Conservation (phyloP, 2,113 vertebrate genomes). For the Edolisoma coerulescens region DNA sequence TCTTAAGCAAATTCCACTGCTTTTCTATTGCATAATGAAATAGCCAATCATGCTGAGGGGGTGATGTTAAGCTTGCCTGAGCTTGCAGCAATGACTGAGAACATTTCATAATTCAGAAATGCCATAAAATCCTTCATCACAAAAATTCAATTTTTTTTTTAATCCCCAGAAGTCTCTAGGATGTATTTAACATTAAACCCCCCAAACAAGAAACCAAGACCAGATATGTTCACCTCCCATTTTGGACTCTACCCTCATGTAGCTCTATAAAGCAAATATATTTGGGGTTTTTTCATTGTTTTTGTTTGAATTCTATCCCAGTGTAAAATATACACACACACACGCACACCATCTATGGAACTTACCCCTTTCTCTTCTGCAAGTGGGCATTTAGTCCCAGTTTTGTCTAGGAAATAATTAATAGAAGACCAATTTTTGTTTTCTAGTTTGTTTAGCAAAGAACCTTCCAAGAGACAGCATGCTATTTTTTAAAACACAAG, state of each 20-base stretch:
- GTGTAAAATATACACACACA: neutral
- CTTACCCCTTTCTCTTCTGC: neutral
- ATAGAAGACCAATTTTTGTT: neutral
- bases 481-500: neutral
- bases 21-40: constrained; percentile 38
- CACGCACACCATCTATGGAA: neutral
- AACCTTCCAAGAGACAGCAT: neutral
- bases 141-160: constrained; percentile 25
- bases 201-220: constrained; percentile 12
- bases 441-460: neutral
- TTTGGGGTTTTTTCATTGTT: neutral
- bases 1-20: constrained; percentile 52
- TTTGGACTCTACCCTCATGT: neutral
- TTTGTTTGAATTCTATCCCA: neutral
- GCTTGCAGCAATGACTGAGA: constrained; percentile 23
- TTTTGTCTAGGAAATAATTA: neutral
- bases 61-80: constrained; percentile 24
- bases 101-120: constrained; percentile 45
- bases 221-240: neutral
- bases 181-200: constrained; percentile 7
- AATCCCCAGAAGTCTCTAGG: constrained; percentile 16
- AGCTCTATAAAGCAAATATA: neutral
- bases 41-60: constrained; percentile 22
- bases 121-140: constrained; percentile 25
- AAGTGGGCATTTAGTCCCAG: neutral